These are phyloP conservation scores for Cavia porcellus DNA, from an alignment of 2,113 vertebrate species.

Conservation along the genomic window DNA sequence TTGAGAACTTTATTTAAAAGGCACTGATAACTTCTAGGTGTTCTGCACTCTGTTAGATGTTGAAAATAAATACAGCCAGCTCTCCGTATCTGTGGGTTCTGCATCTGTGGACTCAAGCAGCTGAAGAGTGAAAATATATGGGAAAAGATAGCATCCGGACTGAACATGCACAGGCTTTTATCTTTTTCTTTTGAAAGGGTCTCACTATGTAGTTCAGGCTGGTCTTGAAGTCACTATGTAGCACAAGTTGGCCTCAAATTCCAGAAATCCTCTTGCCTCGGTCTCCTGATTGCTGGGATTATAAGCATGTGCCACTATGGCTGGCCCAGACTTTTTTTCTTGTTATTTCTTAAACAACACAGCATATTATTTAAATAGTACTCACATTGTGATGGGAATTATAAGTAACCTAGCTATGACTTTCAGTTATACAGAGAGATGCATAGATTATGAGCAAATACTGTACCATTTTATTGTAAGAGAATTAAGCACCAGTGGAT, in stretches of 20 bases:
- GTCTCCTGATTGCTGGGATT: neutral
- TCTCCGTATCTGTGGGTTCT: neutral
- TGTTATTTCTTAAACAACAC: neutral
- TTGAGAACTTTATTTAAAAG: conserved; percentile 50
- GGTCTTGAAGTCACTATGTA: neutral
- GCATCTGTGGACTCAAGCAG: neutral
- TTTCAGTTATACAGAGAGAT: neutral
- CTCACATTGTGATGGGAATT: neutral
- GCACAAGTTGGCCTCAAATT: neutral
- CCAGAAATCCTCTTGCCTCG: neutral
- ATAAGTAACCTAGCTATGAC: neutral
- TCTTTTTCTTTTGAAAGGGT: neutral
- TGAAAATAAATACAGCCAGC: neutral
- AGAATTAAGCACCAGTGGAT: neutral
- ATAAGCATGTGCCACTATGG: neutral
- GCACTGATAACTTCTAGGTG: neutral
- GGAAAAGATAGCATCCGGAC: neutral
- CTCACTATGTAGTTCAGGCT: neutral
- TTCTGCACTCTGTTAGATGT: neutral
- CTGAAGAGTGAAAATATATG: neutral
- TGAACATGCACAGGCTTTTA: neutral
- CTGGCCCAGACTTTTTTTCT: neutral
- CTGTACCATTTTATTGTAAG: neutral
- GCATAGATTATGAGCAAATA: neutral
- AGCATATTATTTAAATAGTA: neutral